Evolutionary conservation across 2,797 vertebrate species (phyloP), one percentile per base, ranked within the genome.

Genomic region (Distichodus sexfasciatus): DNA sequence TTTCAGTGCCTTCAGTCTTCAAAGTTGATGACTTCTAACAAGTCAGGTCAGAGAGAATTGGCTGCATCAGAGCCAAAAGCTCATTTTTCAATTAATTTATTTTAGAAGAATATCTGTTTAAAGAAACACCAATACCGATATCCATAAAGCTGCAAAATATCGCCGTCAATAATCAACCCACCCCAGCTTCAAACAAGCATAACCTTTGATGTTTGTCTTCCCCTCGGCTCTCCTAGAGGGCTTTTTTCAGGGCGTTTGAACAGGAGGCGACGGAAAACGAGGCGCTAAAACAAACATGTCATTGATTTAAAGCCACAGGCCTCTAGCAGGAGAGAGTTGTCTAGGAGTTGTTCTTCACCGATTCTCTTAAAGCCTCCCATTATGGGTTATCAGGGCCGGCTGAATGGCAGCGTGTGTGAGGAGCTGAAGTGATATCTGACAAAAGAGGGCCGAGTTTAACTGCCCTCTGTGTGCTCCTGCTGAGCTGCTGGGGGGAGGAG

Each of bases 281-380:
- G 68, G 70, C 78, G 80, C 72, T 66, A 75, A 81, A 85, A 78
- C 79, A 86, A 87, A 86, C 82, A 74, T 26, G 48, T 55, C 57
- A 51, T 64, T 74, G 72, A 73, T 75, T 73, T 69, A 36, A 71
- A 50, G 69, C 76, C 82, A 83, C 78, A 65, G 21, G 11, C n/a
- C 66, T 53, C 60, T 72, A 69, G 66, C 40, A 48, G 50, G 29
- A 47, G 38, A 38, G 29, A 69, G 57, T 35, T n/a, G 15, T 66
- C 75, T 33, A 78, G 69, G 64, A 71, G 65, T 44, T 75, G 66
- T 64, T 71, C 53, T 74, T 75, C 73, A 70, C 54, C 80, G 81
- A 73, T 77, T 55, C 72, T 65, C 72, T 80, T 81, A 14, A 72
- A 70, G 57, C 11, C 36, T 43, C 63, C 71, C 71, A 79, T 82